phyloP scores from a whole-genome alignment of 2,888 invertebrate genomes.

The Chelonus formosanus region DNA sequence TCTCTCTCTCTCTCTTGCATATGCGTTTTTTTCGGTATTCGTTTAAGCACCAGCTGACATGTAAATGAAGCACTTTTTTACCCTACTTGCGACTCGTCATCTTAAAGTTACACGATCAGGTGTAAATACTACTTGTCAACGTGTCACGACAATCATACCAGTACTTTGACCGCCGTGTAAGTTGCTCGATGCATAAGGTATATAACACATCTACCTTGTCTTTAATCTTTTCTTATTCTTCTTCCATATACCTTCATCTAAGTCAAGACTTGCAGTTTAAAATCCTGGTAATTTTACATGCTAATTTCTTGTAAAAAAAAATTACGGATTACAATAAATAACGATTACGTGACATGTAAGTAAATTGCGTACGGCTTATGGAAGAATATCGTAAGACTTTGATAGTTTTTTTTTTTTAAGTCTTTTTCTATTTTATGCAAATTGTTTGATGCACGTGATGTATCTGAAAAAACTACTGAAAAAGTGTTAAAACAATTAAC shows the following conservation, averaged over 20 bases:
- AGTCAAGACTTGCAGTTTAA: slow-evolving; percentile 27
- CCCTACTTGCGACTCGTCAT: slow-evolving; percentile 15
- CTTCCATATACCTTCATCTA: slow-evolving; percentile 12
- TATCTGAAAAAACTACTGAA: too few species aligned
- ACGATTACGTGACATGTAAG: slow-evolving; percentile 44
- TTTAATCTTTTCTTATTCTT: slow-evolving; percentile 20
- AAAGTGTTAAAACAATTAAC: too few species aligned
- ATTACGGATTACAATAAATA: slow-evolving; percentile 50
- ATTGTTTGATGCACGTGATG: too few species aligned
- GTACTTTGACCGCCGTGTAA: slow-evolving; percentile 43
- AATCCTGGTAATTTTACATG: slow-evolving; percentile 50
- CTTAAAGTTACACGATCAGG: slow-evolving; percentile 45
- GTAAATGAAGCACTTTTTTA: slow-evolving; percentile 40
- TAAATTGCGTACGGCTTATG: slow-evolving; percentile 24
- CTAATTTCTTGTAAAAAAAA: slow-evolving; percentile 46
- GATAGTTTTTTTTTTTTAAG: background rate
- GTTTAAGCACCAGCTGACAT: slow-evolving; percentile 34
- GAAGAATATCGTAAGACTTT: background rate
- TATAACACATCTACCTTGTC: slow-evolving; percentile 27
- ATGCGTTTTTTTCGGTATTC: background rate
- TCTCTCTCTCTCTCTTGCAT: too few species aligned
- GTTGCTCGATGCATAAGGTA: slow-evolving; percentile 46
- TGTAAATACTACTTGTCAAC: slow-evolving; percentile 54
- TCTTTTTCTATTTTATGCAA: background rate
- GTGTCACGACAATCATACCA: slow-evolving; percentile 43